Percentiles rank a stretch among this genome's conserved stretches.
Conservation (phyloP, 2,888 invertebrate genomes). For the Drosophila ochracea region DNA sequence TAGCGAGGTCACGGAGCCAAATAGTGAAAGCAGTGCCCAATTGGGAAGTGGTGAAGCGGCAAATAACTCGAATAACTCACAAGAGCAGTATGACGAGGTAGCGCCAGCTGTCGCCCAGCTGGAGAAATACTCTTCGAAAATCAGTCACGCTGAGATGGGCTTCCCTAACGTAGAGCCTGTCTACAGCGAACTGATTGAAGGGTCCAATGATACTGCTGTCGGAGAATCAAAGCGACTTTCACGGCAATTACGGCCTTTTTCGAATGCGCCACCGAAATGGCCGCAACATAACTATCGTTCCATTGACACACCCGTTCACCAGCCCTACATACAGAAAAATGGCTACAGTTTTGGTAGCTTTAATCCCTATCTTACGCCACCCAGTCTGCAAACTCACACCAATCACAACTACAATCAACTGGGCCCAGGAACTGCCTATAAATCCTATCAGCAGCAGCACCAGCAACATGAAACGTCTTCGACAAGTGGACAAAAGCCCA, state of each 20-base stretch:
- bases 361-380: conserved; percentile 83
- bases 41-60: conserved; percentile 27
- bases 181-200: conserved; percentile 14
- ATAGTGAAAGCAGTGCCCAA: conserved; percentile 16
- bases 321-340: conserved; percentile 45
- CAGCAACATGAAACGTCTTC: conserved; percentile 18
- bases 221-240: conserved; percentile 79
- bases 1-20: conserved; percentile 50
- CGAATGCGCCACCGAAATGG: conserved; percentile 61
- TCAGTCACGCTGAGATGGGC: conserved; percentile 32
- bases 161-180: conserved; percentile 22
- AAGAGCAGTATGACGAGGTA: conserved; percentile 51
- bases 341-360: conserved; percentile 77
- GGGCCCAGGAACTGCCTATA: conserved; percentile 60
- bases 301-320: conserved; percentile 65
- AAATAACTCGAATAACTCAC: conserved; percentile 49
- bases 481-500: conserved; percentile 56
- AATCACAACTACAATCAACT: conserved; percentile 71
- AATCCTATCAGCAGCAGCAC: conserved; percentile 52
- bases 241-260: conserved; percentile 80
- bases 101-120: conserved; percentile 12
- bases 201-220: conserved; percentile 60
- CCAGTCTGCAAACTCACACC: conserved; percentile 55
- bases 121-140: conserved; percentile 65
- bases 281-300: conserved; percentile 72